Percentiles rank a stretch among this genome's conserved stretches.
Conservation (phyloP, 2,113 vertebrate species). For the Leptodactylus fuscus region DNA sequence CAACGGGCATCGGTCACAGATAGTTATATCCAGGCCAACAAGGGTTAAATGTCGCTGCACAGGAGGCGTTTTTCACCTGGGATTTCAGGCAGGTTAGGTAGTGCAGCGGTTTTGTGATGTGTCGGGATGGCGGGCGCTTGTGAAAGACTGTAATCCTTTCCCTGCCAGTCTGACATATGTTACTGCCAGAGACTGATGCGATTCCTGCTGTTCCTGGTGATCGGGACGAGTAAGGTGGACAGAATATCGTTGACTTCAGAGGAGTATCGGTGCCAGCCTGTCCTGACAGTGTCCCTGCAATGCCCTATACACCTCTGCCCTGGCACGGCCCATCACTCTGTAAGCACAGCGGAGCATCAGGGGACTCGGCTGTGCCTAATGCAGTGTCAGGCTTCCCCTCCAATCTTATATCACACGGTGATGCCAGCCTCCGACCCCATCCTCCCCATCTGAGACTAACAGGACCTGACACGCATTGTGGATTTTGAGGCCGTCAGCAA, state of each 20-base stretch:
- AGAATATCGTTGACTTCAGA: not conserved
- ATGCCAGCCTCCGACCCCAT: not conserved
- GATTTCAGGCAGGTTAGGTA: not conserved
- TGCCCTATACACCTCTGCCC: not conserved
- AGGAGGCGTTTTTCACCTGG: not conserved
- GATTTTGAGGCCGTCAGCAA: constrained; percentile 54
- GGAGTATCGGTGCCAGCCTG: not conserved
- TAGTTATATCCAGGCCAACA: no score
- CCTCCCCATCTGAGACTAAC: constrained; percentile 10
- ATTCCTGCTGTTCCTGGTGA: no score
- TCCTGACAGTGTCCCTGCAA: no score
- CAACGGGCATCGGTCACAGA: no score
- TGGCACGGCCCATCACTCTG: not conserved
- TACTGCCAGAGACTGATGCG: not conserved
- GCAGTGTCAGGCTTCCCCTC: constrained; percentile 4
- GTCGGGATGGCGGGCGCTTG: not conserved
- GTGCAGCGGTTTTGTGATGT: not conserved
- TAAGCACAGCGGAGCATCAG: not conserved
- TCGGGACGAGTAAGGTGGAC: not conserved
- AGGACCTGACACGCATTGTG: constrained; percentile 26
- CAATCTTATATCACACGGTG: not conserved
- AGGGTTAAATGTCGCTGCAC: not conserved
- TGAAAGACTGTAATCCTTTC: not conserved
- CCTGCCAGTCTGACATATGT: constrained; percentile 18
- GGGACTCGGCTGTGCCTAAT: not conserved